Evolutionary conservation across 92 coral and sea anemone species (phyloP), one percentile per base, ranked within the genome.

Genomic region (Siderastrea siderea): DNA sequence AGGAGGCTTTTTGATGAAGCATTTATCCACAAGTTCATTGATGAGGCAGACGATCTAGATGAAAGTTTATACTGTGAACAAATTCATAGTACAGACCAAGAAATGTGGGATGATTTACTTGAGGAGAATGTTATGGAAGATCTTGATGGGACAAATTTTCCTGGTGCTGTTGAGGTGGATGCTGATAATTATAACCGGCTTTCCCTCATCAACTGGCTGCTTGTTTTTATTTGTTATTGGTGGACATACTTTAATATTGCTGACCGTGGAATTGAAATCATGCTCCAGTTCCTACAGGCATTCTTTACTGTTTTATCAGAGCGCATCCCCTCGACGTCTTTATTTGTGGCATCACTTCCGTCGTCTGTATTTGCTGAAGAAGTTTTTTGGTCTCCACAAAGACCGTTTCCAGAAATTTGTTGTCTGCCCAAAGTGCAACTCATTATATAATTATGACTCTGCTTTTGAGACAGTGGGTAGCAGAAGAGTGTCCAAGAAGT

Each of bases 201-300:
- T 15, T 12, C 14, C 68, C 67, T 76, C 10, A 76, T 76, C 53
- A 76, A 76, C 80, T 76, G 96, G 94, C 76, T 91, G 60, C 81
- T 90, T 44, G 76, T 83, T 17, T 93, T 93, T 62, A 46, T 91
- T 80, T 79, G 91, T 12, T 82, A 90, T 50, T 85, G 93, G 94
- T 90, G 90, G 64, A 82, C 88, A 12, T 75, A 80, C 15, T 85
- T 71, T 45, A 86, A 92, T 10, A 64, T 92, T 15, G 90, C 91
- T 74, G 95, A 92, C 78, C 83, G 78, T 85, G 95, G 93, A 51
- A 47, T 89, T 16, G 93, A 89, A 52, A 79, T 92, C 86, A 4
- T 92, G 75, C 72, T 89, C 3, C 65, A 77, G 54, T 93, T 86
- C n/a, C n/a, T n/a, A n/a, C n/a, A n/a, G n/a, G n/a, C n/a, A n/a